Conservation (phyloP, 2,113 vertebrate genomes). For the Emydura subglobosa region DNA sequence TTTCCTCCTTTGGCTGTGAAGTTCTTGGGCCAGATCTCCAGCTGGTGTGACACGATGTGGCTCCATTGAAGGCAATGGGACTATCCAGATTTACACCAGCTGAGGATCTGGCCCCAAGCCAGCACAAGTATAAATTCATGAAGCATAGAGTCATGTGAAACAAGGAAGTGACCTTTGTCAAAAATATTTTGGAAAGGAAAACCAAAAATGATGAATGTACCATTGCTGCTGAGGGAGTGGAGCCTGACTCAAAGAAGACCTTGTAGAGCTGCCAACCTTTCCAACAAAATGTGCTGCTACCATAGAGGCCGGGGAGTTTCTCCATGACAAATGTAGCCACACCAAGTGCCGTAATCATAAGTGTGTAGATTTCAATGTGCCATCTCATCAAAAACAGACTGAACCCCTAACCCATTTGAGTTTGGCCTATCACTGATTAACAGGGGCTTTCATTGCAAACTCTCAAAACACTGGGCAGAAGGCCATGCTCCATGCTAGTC, state of each 20-base stretch:
- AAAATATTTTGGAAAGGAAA: constrained; percentile 76
- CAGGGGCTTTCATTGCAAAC: constrained; percentile 66
- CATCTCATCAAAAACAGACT: constrained; percentile 58
- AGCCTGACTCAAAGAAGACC: constrained; percentile 56
- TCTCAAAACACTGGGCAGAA: constrained; percentile 65
- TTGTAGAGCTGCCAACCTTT: constrained; percentile 71
- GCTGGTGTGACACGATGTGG: not conserved
- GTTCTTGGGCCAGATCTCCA: not conserved
- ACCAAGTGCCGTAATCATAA: constrained; percentile 52
- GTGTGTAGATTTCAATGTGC: constrained; percentile 64
- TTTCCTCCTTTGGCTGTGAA: not conserved
- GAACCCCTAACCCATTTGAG: constrained; percentile 58
- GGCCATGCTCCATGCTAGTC: constrained; percentile 68
- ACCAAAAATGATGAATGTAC: constrained; percentile 73
- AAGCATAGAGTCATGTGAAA: constrained; percentile 69
- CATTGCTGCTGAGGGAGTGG: constrained; percentile 70
- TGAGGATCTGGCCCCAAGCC: constrained; percentile 26
- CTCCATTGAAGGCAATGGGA: constrained; percentile 41
- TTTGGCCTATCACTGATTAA: constrained; percentile 65
- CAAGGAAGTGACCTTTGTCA: constrained; percentile 75
- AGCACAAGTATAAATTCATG: constrained; percentile 61
- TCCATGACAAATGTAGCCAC: constrained; percentile 65
- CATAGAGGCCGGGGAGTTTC: constrained; percentile 41
- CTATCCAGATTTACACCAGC: constrained; percentile 64
- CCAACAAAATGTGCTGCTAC: constrained; percentile 61